Percentiles rank a stretch among this genome's conserved stretches.
Evolutionary conservation across 2,113 vertebrate species (phyloP).

Genomic region (Platichthys stellatus): DNA sequence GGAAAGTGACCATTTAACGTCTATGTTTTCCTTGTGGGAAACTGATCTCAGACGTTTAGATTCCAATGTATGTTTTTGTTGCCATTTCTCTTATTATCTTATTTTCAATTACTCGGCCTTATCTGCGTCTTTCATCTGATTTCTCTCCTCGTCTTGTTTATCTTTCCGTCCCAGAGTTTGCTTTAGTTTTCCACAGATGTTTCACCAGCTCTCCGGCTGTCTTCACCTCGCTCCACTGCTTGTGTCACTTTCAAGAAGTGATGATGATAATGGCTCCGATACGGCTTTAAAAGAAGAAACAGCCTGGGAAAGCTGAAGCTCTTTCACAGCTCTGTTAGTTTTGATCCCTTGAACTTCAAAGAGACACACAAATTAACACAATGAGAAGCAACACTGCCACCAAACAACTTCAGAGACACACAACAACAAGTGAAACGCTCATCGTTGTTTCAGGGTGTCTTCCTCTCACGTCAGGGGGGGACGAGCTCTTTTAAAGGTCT

Average conservation of each 20-base stretch:
- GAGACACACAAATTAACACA: background rate
- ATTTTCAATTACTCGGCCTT: background rate
- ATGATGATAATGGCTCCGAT: background rate
- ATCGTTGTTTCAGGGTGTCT: background rate
- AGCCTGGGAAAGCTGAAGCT: constrained; percentile 16
- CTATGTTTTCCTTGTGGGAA: background rate
- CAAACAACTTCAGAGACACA: background rate
- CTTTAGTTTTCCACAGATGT: background rate
- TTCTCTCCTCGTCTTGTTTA: background rate
- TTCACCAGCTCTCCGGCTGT: constrained; percentile 2
- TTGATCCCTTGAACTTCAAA: background rate
- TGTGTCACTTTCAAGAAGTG: constrained; percentile 8
- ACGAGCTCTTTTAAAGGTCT: background rate
- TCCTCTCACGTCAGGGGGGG: background rate
- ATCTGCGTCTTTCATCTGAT: background rate
- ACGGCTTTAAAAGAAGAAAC: constrained; percentile 16
- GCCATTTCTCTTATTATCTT: too few relatives aligned
- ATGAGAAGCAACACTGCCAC: background rate
- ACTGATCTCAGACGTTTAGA: background rate
- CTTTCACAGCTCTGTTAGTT: background rate
- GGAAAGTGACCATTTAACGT: background rate
- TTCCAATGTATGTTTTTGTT: background rate
- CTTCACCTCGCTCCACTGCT: background rate
- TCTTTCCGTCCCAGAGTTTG: background rate
- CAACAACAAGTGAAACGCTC: background rate